phyloP scores from a whole-genome alignment of 1,140 invertebrate genomes.

The Hyles vespertilio region DNA sequence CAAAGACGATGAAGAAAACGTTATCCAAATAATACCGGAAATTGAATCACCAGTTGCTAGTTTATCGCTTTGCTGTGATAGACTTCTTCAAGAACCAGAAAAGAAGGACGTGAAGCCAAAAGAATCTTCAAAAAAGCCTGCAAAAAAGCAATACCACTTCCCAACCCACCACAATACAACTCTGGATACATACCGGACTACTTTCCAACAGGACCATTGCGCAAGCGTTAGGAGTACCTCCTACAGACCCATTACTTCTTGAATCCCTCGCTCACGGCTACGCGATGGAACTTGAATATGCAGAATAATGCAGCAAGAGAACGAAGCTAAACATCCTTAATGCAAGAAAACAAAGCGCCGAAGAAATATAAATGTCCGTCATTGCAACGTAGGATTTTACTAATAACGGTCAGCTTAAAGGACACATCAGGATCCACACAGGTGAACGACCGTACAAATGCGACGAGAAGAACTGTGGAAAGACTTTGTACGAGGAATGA shows the following conservation, averaged over 20 bases:
- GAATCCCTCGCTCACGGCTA: constrained; percentile 76
- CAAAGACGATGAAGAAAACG: constrained; percentile 38
- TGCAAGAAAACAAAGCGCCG: constrained; percentile 85
- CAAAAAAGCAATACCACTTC: constrained; percentile 9
- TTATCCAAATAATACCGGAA: constrained; percentile 9
- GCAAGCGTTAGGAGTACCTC: constrained; percentile 68
- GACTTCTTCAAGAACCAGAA: constrained; percentile 46
- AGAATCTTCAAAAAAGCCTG: constrained; percentile 13
- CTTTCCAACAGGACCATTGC: constrained; percentile 67
- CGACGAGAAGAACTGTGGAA: constrained; percentile 88
- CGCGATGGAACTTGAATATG: constrained; percentile 81
- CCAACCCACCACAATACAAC: constrained; percentile 20
- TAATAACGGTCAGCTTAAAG: constrained; percentile 94
- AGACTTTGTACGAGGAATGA: constrained; percentile 95
- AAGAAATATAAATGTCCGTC: constrained; percentile 93
- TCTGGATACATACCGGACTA: constrained; percentile 55
- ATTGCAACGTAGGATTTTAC: constrained; percentile 93
- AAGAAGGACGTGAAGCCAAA: constrained; percentile 16
- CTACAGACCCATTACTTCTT: constrained; percentile 70
- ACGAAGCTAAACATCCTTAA: constrained; percentile 78
- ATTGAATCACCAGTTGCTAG: constrained; percentile 50
- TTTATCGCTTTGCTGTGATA: constrained; percentile 53
- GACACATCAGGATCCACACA: constrained; percentile 93
- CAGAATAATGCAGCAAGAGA: constrained; percentile 81
- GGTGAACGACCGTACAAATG: constrained; percentile 93